phyloP scores from a whole-genome alignment of 2,797 vertebrate genomes.

The Pseudocheirus occidentalis region DNA sequence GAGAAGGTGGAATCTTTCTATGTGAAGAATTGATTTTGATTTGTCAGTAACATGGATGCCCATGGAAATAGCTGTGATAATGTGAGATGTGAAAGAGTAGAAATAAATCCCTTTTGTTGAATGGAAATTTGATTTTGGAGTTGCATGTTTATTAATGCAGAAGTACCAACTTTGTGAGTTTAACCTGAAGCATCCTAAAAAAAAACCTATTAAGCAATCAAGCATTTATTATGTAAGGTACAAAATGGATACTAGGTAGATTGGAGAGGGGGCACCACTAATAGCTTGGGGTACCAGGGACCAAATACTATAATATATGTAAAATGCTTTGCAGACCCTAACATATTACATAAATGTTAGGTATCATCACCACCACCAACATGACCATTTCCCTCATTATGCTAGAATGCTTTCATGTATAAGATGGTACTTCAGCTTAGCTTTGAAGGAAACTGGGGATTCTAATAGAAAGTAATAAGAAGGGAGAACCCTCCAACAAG shows the following conservation, averaged over 20 bases:
- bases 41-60: neutral
- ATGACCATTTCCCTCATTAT: neutral
- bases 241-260: neutral
- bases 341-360: neutral
- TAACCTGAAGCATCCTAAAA: neutral
- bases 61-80: neutral
- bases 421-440: neutral
- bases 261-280: neutral
- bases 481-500: neutral
- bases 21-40: conserved; percentile 21
- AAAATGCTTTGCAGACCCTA: neutral
- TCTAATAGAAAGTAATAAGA: neutral
- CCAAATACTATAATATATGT: neutral
- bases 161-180: neutral
- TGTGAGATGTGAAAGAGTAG: neutral
- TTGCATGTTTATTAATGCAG: neutral
- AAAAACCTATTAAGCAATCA: neutral
- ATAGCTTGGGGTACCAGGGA: neutral
- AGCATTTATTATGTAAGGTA: neutral
- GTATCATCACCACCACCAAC: neutral
- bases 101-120: neutral
- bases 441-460: neutral
- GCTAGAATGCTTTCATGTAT: neutral
- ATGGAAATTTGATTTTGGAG: neutral
- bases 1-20: neutral